Evolutionary conservation across 2,888 invertebrate species (phyloP), one percentile per base, ranked within the genome.

Genomic region (Alitta virens): DNA sequence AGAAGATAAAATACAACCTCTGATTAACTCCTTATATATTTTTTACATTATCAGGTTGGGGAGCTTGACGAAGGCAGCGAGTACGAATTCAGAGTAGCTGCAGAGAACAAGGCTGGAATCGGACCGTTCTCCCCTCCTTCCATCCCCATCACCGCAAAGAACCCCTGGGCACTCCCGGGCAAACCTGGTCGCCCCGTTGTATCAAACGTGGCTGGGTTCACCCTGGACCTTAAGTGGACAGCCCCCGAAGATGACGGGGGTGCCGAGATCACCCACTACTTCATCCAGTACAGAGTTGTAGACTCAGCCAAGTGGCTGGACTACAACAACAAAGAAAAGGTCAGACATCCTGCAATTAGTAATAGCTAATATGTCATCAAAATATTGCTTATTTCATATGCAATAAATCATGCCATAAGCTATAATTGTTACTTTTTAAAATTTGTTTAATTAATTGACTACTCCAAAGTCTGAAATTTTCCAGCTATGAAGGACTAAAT

Each of bases 191-290:
- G 56, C 2, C 70, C 69, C 1, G 59, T 64, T 18, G 54, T 60
- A n/a, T 55, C 52, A 23, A 65, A 70, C 27, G 60, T 67, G 21
- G 70, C 62, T 53, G 91, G 91, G 71, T 88, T 90, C 77, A 92
- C 92, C 68, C 91, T 91, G 0, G 92, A 92, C 12, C 84, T 97
- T 16, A 72, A 68, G 56, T 81, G 81, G 81, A 66, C 72, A 0
- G 72, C 77, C 50, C 80, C 81, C 3, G 74, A 72, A 38, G 74
- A 71, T 53, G 79, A 81, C 68, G 81, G 81, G 3, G 81, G 81
- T n/a, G 75, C 71, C 50, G 75, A 78, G 16, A 74, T 82, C 52
- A 70, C 69, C 66, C 78, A 77, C 70, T 80, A 79, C 61, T 63
- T 74, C 50, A 70, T 81, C 50, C 78, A 81, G 64, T 73, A 75